Conservation (phyloP, 2,888 invertebrate species). For the Microdon myrmicae region DNA sequence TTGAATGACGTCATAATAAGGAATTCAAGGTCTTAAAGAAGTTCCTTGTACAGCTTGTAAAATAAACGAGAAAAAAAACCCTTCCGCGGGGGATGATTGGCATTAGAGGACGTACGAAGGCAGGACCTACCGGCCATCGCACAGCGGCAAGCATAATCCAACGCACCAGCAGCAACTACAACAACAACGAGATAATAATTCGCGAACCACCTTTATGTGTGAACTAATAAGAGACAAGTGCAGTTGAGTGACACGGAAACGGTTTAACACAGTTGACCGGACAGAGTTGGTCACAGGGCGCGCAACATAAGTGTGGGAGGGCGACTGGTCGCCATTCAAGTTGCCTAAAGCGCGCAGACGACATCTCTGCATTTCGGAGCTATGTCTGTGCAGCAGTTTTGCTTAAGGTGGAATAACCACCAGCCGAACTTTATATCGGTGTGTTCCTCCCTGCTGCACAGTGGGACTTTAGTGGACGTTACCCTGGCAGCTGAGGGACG, state of each 20-base stretch:
- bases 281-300: too few species aligned
- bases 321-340: too few species aligned
- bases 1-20: constrained; percentile 65
- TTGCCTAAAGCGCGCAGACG: too few species aligned
- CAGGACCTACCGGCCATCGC: constrained; percentile 1
- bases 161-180: constrained; percentile 9
- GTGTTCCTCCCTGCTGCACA: constrained; percentile 84
- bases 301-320: too few species aligned
- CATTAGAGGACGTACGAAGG: constrained; percentile 16
- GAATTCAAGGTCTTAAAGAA: constrained; percentile 64
- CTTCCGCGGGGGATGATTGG: too few species aligned
- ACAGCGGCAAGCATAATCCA: constrained; percentile 9
- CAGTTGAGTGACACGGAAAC: too few species aligned
- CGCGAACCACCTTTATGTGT: too few species aligned
- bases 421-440: constrained; percentile 92
- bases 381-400: constrained; percentile 82
- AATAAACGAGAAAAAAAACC: too few species aligned
- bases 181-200: too few species aligned
- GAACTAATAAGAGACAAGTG: too few species aligned
- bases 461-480: constrained; percentile 87
- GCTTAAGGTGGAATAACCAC: constrained; percentile 91
- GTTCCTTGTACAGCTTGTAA: constrained; percentile 13
- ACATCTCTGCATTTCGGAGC: constrained; percentile 18
- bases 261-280: too few species aligned
- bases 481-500: constrained; percentile 91